Percentiles rank a stretch among this genome's conserved stretches.
These are phyloP conservation scores for Cataglyphis cursor DNA, from an alignment of 2,888 invertebrate species.

Conservation along the genomic window DNA sequence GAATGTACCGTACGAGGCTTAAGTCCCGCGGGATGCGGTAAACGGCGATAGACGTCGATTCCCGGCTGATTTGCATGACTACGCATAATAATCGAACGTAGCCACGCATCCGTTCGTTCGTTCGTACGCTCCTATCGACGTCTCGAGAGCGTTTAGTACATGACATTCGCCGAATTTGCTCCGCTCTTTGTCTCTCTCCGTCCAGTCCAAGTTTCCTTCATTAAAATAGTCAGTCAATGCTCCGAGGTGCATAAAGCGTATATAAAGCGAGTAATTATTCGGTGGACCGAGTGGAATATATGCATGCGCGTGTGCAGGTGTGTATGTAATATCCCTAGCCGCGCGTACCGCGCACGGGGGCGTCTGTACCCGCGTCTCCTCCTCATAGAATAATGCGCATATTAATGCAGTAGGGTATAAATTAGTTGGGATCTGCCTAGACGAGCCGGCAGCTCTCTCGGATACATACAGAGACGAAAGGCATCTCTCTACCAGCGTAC, in stretches of 20 bases:
- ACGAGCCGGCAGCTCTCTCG: slow-evolving; percentile 51
- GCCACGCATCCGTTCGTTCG: background rate
- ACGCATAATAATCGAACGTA: slow-evolving; percentile 65
- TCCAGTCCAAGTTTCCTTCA: slow-evolving; percentile 44
- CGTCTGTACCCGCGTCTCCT: slow-evolving; percentile 47
- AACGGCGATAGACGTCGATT: slow-evolving; percentile 48
- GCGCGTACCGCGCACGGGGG: slow-evolving; percentile 18
- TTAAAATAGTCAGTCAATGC: slow-evolving; percentile 56
- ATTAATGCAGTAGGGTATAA: slow-evolving; percentile 69
- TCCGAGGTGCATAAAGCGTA: slow-evolving; percentile 61
- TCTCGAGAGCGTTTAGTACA: slow-evolving; percentile 21
- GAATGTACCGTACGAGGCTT: slow-evolving; percentile 5
- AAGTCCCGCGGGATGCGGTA: slow-evolving; percentile 21
- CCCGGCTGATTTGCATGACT: slow-evolving; percentile 67
- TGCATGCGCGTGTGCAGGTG: slow-evolving; percentile 33
- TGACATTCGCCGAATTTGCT: slow-evolving; percentile 4
- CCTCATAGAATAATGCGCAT: slow-evolving; percentile 65
- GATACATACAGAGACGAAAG: slow-evolving; percentile 52
- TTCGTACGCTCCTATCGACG: slow-evolving; percentile 35
- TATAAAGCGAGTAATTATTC: slow-evolving; percentile 68
- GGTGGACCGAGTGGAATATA: slow-evolving; percentile 46
- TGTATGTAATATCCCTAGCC: slow-evolving; percentile 28
- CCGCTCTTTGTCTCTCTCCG: slow-evolving; percentile 11
- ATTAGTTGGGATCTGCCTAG: slow-evolving; percentile 71
- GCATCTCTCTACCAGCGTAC: slow-evolving; percentile 46